Base-by-base conservation (phyloP, 2,797 vertebrate species). In the Rhinichthys osculus region DNA sequence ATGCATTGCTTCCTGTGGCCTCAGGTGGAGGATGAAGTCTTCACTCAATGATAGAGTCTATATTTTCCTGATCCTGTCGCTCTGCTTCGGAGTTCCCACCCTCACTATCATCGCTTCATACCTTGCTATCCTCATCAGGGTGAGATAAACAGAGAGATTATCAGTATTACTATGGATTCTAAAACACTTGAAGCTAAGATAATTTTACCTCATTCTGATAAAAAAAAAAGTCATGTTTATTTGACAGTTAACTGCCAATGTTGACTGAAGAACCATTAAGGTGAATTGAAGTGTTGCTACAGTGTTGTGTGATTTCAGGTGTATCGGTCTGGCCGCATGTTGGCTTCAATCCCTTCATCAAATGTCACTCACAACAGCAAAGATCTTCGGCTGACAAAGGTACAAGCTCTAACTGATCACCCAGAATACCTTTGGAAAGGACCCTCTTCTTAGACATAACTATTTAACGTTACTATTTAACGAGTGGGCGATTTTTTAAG, bases 341-440 rank as follows among this genome's bases (percentile, higher is more conserved):
- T 94, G 80, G 91, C 91, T 35, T 91, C 92, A 30, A 91, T 93
- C n/a, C 33, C 91, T 0, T 93, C 89, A 42, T 92, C 93, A 13
- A 87, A 66, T 67, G 88, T 92, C 52, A 88, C 79, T 52, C 89
- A 91, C 74, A 85, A n/a, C 38, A 92, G 77, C 73, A 93, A 92
- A 90, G 91, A 93, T 62, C 66, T 93, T 70, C 92, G 83, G 54
- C 90, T 93, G 42, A 87, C 91, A 69, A 93, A 92, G 92, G 92
- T 93, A 90, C 62, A 2, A 64, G 16, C 38, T 71, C 44, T 42
- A 1, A 27, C 47, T 8, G 7, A 54, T 50, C 35, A n/a, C 9
- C 17, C 27, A 42, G 47, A 2, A 35, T n/a, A 50, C 30, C 11
- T 57, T 52, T 35, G 38, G 50, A 62, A 57, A 59, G 16, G 23